Evolutionary conservation across 2,797 vertebrate genomes (phyloP).

Genomic region (Chiroxiphia lanceolata): DNA sequence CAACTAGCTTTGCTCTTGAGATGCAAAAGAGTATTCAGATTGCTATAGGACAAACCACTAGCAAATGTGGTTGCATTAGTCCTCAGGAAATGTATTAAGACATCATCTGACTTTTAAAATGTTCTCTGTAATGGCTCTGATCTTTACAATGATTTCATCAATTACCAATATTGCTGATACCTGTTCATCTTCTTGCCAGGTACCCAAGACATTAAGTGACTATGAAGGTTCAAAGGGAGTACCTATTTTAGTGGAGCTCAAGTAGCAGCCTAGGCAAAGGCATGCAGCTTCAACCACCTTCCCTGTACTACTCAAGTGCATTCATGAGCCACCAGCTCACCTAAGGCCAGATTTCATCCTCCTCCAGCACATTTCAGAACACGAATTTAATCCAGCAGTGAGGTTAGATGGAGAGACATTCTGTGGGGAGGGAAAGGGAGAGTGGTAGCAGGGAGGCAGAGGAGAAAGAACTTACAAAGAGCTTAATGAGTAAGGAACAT

Average conservation of each 20-base stretch:
- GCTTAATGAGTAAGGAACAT: not conserved
- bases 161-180: not conserved
- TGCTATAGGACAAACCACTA: not conserved
- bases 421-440: not conserved
- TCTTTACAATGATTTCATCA: not conserved
- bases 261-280: not conserved
- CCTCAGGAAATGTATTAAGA: not conserved
- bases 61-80: not conserved
- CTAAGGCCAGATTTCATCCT: not conserved
- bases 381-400: not conserved
- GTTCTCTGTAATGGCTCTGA: not conserved
- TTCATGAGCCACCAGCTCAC: not conserved
- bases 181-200: not conserved
- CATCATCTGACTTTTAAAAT: not conserved
- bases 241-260: not conserved
- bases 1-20: not conserved
- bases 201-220: not conserved
- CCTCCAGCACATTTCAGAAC: not conserved
- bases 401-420: not conserved
- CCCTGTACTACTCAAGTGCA: not conserved
- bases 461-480: constrained; percentile 1
- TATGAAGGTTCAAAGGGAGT: not conserved
- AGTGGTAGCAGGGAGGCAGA: not conserved
- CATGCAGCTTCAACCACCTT: not conserved
- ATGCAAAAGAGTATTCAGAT: constrained; percentile 14